Conservation (phyloP, 2,797 vertebrate species). For the Myioborus miniatus region DNA sequence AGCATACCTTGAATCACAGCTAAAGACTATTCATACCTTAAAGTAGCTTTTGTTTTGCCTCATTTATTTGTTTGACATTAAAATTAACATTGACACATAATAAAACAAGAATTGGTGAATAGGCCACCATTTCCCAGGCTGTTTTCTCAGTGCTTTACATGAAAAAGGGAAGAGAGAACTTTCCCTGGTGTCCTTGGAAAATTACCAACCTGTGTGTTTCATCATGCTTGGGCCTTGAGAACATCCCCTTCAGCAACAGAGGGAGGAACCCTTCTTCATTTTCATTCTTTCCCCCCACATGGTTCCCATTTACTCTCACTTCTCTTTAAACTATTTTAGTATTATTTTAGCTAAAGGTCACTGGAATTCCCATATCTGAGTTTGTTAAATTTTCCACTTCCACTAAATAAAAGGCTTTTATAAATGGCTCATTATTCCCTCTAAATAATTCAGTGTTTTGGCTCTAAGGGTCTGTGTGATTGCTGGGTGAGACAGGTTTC, state of each 20-base stretch:
- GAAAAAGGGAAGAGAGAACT: not conserved
- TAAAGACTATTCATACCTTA: not conserved
- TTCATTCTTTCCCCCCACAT: not conserved
- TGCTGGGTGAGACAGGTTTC: not conserved
- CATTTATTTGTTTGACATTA: not conserved
- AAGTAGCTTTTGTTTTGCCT: not conserved
- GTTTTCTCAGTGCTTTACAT: not conserved
- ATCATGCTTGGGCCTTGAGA: not conserved
- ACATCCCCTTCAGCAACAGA: not conserved
- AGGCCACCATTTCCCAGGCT: not conserved
- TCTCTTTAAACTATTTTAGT: not conserved
- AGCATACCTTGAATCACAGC: not conserved
- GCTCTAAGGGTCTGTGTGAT: not conserved
- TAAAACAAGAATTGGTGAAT: not conserved
- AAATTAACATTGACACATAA: not conserved
- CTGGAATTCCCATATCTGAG: constrained; percentile 26
- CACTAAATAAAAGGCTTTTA: not conserved
- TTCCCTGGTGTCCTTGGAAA: not conserved
- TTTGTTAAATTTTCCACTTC: constrained; percentile 4
- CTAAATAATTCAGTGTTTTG: not conserved
- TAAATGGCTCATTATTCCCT: not conserved
- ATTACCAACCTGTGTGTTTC: not conserved
- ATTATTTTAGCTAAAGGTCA: constrained; percentile 38
- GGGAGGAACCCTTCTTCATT: constrained; percentile 23
- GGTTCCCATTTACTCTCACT: constrained; percentile 35